phyloP scores from a whole-genome alignment of 2,888 invertebrate species.

The Bhutanitis thaidina region DNA sequence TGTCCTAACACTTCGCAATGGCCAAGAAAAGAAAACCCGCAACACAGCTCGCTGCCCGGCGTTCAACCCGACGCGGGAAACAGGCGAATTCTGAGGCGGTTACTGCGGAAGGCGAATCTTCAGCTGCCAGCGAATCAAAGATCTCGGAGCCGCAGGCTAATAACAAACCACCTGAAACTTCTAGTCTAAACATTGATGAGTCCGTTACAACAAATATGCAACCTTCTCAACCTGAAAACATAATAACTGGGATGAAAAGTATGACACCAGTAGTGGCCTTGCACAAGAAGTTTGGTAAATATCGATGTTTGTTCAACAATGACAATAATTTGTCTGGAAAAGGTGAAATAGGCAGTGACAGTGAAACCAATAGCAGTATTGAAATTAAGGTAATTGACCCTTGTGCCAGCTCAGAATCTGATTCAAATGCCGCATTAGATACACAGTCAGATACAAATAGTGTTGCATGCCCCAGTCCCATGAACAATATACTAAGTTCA shows the following conservation, averaged over 20 bases:
- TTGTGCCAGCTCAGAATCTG: constrained; percentile 72
- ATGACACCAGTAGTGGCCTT: constrained; percentile 54
- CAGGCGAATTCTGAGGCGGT: constrained; percentile 39
- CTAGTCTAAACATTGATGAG: constrained; percentile 21
- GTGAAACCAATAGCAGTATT: constrained; percentile 72
- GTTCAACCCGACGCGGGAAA: constrained; percentile 62
- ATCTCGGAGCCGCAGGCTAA: constrained; percentile 27
- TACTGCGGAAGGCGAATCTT: constrained; percentile 43
- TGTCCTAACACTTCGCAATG: constrained; percentile 47
- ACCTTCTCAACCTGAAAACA: constrained; percentile 30
- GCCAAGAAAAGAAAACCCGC: constrained; percentile 69
- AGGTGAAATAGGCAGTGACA: constrained; percentile 69
- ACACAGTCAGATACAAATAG: constrained; percentile 57
- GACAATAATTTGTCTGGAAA: constrained; percentile 56
- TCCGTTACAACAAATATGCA: constrained; percentile 25
- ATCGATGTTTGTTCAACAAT: constrained; percentile 69
- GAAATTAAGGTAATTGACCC: constrained; percentile 66
- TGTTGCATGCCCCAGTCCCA: constrained; percentile 47
- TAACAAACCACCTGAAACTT: constrained; percentile 27
- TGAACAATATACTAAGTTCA: constrained; percentile 36
- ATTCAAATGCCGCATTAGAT: constrained; percentile 65
- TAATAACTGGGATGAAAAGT: constrained; percentile 39
- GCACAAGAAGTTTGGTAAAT: constrained; percentile 81
- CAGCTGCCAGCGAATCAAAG: constrained; percentile 35
- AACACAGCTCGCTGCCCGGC: constrained; percentile 49